phyloP scores from a whole-genome alignment of 2,113 vertebrate genomes.

The Petrocephalus microphthalmus region DNA sequence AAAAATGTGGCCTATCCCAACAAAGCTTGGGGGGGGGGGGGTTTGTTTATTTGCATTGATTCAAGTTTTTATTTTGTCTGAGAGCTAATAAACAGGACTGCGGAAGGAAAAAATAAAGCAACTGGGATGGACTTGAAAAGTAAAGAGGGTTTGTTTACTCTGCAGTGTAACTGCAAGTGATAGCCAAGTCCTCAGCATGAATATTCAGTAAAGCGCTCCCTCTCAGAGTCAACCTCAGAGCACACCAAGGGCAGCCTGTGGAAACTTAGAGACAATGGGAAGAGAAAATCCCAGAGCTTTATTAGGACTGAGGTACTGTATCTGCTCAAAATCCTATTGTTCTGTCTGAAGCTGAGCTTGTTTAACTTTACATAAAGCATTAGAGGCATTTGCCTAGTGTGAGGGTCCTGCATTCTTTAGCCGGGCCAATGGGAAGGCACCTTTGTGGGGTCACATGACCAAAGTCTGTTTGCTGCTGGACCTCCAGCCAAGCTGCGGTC shows the following conservation, averaged over 20 bases:
- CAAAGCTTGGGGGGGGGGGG: conserved; percentile 35
- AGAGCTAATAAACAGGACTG: conserved; percentile 36
- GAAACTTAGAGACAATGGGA: conserved; percentile 24
- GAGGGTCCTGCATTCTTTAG: conserved; percentile 19
- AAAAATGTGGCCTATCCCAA: conserved; percentile 50
- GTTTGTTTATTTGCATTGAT: conserved; percentile 45
- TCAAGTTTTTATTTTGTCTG: conserved; percentile 49
- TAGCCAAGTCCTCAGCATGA: conserved; percentile 20
- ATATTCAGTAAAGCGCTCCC: conserved; percentile 24
- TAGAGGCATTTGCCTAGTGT: conserved; percentile 10
- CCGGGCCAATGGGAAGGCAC: conserved; percentile 15
- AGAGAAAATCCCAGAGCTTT: conserved; percentile 3
- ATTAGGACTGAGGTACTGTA: not conserved
- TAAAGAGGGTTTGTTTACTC: conserved; percentile 35
- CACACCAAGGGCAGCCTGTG: conserved; percentile 16
- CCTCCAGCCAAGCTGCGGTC: conserved; percentile 28
- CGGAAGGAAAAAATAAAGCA: conserved; percentile 10
- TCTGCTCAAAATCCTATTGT: conserved; percentile 26
- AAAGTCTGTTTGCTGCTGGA: conserved; percentile 31
- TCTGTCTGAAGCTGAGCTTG: conserved; percentile 21
- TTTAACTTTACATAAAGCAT: conserved; percentile 35
- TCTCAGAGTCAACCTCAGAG: conserved; percentile 18
- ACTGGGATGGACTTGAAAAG: conserved; percentile 31
- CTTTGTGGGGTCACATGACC: conserved; percentile 10
- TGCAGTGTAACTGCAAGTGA: conserved; percentile 36